Percentiles rank a stretch among this genome's conserved stretches.
Conservation (phyloP, 2,113 vertebrate species). For the Phylloscopus trochilus region DNA sequence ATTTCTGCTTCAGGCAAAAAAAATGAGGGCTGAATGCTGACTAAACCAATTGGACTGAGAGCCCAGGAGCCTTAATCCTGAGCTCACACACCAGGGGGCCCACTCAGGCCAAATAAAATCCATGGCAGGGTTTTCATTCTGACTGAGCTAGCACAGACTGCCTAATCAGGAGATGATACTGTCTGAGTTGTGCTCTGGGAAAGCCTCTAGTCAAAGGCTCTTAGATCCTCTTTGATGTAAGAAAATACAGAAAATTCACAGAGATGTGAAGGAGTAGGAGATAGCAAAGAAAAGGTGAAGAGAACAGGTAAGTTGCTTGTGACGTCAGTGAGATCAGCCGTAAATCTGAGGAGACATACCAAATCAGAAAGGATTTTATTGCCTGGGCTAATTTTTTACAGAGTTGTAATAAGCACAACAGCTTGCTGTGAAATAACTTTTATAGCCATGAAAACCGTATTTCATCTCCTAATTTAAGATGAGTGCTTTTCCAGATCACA, state of each 20-base stretch:
- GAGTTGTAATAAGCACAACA: not conserved
- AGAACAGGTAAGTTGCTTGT: not conserved
- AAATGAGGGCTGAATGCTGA: constrained; percentile 17
- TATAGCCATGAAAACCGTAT: not conserved
- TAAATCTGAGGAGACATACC: not conserved
- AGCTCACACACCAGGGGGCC: not conserved
- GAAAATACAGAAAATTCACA: not conserved
- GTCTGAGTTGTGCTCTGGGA: not conserved
- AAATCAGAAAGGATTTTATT: not conserved
- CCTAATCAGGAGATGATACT: not conserved
- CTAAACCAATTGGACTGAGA: constrained; percentile 3
- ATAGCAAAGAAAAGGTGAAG: not conserved
- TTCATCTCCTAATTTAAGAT: not conserved
- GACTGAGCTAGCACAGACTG: not conserved
- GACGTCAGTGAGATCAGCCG: not conserved
- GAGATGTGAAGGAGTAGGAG: not conserved
- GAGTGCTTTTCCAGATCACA: not conserved
- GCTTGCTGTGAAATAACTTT: not conserved
- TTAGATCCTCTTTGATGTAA: not conserved
- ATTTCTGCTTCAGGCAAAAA: constrained; percentile 11
- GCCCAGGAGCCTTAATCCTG: not conserved
- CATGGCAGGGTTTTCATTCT: not conserved
- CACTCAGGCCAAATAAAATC: constrained; percentile 14
- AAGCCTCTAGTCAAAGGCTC: not conserved
- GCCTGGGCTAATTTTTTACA: not conserved